Base-by-base conservation (phyloP, 2,888 invertebrate species). In the Cataglyphis albicans region DNA sequence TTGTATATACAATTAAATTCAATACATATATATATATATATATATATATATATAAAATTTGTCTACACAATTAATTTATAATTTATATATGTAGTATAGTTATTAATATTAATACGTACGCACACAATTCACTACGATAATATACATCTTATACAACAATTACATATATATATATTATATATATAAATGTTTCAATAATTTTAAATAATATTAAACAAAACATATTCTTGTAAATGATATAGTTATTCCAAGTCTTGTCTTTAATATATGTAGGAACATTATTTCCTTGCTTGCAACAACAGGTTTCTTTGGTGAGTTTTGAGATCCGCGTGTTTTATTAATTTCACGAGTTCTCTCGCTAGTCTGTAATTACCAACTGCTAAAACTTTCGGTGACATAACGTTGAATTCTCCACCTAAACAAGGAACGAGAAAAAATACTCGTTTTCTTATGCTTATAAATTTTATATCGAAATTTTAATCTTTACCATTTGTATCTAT, bases 401-500 rank as follows among this genome's bases (percentile, higher is more conserved):
- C 88, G 88, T 96, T 93, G 86, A 96, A 96, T 88, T 95, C 94
- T 64, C 93, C 94, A 12, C 96, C 95, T 92, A 85, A 21, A 15
- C 25, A 32, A 32, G 10, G 15, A 65, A 3, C 25, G 6, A 48
- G 2, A 5, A 44, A 15, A 15, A 9, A 38, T 41, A 41, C 12
- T 7, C 21, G 15, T 55, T 74, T 57, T 15, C 7, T 75, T 1
- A 41, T 5, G 25, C 10, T 32, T 35, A 12, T 57, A 15, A 15
- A 44, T 44, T 41, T 44, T 18, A 44, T 41, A 57, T 41, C 18
- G 48, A n/a, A n/a, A n/a, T n/a, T n/a, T n/a, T 63, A 67, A 18
- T 52, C n/a, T 80, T 72, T 89, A 95, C 97, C 97, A 87, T 95
- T 95, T 12, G 97, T 96, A 92, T 97, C 97, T 68, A 96, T 95